Percentiles rank a stretch among this genome's conserved stretches.
These are phyloP conservation scores for Aphelenchoides fujianensis DNA, from an alignment of 1,140 invertebrate genomes.

Conservation along the genomic window DNA sequence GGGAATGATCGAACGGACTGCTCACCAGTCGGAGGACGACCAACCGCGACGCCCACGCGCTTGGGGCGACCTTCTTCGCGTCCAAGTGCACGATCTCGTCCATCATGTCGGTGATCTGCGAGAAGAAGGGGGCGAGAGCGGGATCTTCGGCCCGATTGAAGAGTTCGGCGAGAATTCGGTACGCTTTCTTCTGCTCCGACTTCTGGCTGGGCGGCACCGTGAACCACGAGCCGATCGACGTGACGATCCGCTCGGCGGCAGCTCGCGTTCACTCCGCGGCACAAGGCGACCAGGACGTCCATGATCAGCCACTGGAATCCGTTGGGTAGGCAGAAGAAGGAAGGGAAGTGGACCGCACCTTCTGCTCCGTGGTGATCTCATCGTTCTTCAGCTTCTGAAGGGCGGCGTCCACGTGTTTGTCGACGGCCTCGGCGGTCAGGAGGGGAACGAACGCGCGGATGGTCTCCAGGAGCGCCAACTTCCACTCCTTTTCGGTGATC, in stretches of 20 bases:
- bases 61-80: neutral
- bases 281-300: slow-evolving; percentile 9
- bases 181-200: slow-evolving; percentile 20
- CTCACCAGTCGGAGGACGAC: slow-evolving; percentile 3
- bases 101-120: neutral
- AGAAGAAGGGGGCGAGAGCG: neutral
- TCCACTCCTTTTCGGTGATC: neutral
- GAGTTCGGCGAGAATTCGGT: slow-evolving; percentile 8
- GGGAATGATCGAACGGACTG: neutral
- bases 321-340: no score
- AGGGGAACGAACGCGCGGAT: neutral
- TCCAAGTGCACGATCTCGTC: neutral
- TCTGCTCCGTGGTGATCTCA: neutral
- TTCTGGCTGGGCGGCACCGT: neutral
- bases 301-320: slow-evolving; percentile 9
- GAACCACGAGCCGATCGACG: neutral
- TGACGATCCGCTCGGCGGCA: neutral
- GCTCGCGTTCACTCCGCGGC: neutral
- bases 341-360: no score
- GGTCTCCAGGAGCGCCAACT: slow-evolving; percentile 1
- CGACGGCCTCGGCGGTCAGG: neutral
- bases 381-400: slow-evolving; percentile 9
- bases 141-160: neutral
- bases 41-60: slow-evolving; percentile 15
- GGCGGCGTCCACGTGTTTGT: neutral